A percentile compares a stretch with the other conserved stretches of the same genome.
phyloP scores from a whole-genome alignment of 1,140 invertebrate genomes.

The Manduca sexta region DNA sequence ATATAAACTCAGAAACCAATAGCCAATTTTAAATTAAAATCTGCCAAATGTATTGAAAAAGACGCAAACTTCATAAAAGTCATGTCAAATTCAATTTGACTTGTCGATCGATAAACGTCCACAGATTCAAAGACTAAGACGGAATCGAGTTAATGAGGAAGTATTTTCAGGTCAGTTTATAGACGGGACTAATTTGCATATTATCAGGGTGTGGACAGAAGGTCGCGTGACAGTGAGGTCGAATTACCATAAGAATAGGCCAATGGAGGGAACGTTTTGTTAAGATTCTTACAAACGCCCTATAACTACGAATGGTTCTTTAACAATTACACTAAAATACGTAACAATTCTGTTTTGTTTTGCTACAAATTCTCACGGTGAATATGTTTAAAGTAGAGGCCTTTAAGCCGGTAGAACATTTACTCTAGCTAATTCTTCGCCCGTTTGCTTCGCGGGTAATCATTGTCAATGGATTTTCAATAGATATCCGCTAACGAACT shows the following conservation, averaged over 20 bases:
- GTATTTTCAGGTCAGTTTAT: conserved; percentile 57
- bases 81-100: not conserved
- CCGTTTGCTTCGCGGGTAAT: no score
- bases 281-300: conserved; percentile 35
- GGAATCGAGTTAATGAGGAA: conserved; percentile 43
- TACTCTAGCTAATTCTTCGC: no score
- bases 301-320: conserved; percentile 27
- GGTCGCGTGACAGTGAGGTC: conserved; percentile 50
- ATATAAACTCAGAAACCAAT: not conserved
- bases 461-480: no score
- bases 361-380: no score
- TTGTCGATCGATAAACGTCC: not conserved
- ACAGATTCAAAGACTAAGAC: conserved; percentile 5
- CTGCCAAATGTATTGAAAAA: no score
- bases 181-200: conserved; percentile 54
- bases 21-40: no score
- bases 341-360: no score
- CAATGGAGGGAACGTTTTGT: conserved; percentile 51
- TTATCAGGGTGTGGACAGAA: conserved; percentile 62
- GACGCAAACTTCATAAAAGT: not conserved
- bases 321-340: conserved; percentile 21
- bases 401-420: no score
- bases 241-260: conserved; percentile 63
- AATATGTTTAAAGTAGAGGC: no score
- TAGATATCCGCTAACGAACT: no score